Conservation (phyloP, 2,113 vertebrate species). For the Tichodroma muraria region DNA sequence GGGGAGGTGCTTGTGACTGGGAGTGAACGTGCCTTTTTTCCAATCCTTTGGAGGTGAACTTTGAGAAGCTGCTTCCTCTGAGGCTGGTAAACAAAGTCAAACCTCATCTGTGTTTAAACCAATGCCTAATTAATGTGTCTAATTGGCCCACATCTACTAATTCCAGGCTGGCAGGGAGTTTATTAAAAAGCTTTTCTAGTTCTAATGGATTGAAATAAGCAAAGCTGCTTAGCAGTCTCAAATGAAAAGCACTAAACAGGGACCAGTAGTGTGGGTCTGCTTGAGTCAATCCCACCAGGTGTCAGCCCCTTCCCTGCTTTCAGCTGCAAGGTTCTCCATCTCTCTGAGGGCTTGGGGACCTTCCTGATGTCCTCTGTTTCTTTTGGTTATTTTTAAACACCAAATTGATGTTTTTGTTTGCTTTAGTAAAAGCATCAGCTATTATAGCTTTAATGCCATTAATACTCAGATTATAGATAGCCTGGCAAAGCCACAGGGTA, state of each 20-base stretch:
- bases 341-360: background rate
- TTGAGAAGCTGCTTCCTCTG: background rate
- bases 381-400: background rate
- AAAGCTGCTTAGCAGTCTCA: background rate
- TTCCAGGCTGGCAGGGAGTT: background rate
- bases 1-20: background rate
- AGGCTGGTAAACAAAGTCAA: background rate
- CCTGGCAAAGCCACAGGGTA: background rate
- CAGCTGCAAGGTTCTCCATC: background rate
- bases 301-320: background rate
- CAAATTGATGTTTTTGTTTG: background rate
- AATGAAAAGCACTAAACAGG: background rate
- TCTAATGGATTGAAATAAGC: background rate
- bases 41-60: background rate
- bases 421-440: background rate
- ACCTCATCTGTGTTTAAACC: conserved; percentile 5
- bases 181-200: conserved; percentile 25
- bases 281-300: background rate
- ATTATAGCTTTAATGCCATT: background rate
- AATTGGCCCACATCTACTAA: background rate
- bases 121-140: background rate
- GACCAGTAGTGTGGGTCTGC: background rate
- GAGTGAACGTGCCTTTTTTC: background rate
- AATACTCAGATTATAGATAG: background rate
- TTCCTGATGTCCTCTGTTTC: background rate